phyloP scores from a whole-genome alignment of 2,888 invertebrate genomes.

The Stramonita haemastoma region DNA sequence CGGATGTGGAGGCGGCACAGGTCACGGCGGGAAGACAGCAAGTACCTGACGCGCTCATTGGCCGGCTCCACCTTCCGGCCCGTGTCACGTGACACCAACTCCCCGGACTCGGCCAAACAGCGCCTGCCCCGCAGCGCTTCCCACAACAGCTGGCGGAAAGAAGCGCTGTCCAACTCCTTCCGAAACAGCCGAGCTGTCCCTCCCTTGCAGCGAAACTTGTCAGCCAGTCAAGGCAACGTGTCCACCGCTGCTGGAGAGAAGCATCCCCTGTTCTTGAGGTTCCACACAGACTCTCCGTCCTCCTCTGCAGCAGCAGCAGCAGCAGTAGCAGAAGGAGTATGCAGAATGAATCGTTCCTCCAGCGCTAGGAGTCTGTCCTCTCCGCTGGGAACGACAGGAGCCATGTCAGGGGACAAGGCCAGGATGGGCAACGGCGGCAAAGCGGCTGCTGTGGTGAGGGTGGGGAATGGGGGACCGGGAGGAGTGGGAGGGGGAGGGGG shows the following conservation, averaged over 20 bases:
- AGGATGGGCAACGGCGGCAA: neutral
- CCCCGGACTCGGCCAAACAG: neutral
- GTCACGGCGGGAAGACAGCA: conserved; percentile 43
- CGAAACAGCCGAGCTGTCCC: neutral
- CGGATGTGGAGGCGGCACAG: conserved; percentile 48
- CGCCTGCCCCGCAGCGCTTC: neutral
- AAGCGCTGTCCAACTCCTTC: neutral
- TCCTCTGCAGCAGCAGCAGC: neutral
- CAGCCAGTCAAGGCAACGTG: conserved; percentile 18
- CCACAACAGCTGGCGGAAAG: conserved; percentile 5
- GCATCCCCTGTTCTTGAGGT: neutral
- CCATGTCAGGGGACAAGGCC: neutral
- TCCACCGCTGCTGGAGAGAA: neutral
- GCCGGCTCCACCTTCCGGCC: conserved; percentile 36
- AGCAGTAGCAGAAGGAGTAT: neutral
- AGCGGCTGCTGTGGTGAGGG: neutral
- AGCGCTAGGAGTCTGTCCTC: neutral
- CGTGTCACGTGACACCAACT: conserved; percentile 39
- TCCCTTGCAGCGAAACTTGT: neutral
- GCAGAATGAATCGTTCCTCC: neutral
- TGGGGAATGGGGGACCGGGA: neutral
- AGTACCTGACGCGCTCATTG: conserved; percentile 36
- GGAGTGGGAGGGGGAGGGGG: conserved; percentile 18
- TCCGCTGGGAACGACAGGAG: neutral
- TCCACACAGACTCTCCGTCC: neutral